Base-by-base conservation (phyloP, 2,888 invertebrate genomes). In the Chrysotoxum bicinctum region DNA sequence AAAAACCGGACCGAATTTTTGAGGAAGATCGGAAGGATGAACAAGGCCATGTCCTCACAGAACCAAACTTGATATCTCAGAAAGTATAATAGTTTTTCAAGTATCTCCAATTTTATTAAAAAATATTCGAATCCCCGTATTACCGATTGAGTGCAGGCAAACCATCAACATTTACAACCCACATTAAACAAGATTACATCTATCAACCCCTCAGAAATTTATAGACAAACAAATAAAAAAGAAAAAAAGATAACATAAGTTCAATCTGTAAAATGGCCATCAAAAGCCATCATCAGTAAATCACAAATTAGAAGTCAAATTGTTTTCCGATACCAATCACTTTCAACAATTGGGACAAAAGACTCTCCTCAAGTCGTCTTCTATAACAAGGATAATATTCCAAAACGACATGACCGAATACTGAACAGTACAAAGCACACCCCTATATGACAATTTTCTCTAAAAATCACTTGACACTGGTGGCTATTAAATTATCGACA, bases 271-370 rank as follows among this genome's bases (percentile, higher is more conserved):
- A 62, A 52, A 73, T 54, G 68, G 73, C 73, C 77, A 82, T 73
- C 68, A 81, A 66, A 56, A 66, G 48, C 14, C 45, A 23, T 64
- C 40, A 32, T 64, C 40, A 35, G 48, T 72, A 77, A 74, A 64
- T 74, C 74, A 74, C 74, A 78, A 83, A 78, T 83, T 70, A 74
- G 74, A 78, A 74, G 83, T 83, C 62, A 83, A 83, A 83, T 78
- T 70, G 78, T 70, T 69, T 73, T 69, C 26, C 21, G 50, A 77
- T 73, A 54, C 77, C 77, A 68, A 78, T 83, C 72, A 64, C 60
- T 43, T 48, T 48, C 30, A n/a, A 30, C 48, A 58, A 73, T 40
- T 21, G 10, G 60, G 2, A 23, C 64, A 76, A 43, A 48, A 16
- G 50, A 60, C 8, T 48, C 19, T 48, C 50, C 19, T 48, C 50